Evolutionary conservation across 2,888 invertebrate species (phyloP), one percentile per base, ranked within the genome.

Genomic region (Ectropis crepuscularia): DNA sequence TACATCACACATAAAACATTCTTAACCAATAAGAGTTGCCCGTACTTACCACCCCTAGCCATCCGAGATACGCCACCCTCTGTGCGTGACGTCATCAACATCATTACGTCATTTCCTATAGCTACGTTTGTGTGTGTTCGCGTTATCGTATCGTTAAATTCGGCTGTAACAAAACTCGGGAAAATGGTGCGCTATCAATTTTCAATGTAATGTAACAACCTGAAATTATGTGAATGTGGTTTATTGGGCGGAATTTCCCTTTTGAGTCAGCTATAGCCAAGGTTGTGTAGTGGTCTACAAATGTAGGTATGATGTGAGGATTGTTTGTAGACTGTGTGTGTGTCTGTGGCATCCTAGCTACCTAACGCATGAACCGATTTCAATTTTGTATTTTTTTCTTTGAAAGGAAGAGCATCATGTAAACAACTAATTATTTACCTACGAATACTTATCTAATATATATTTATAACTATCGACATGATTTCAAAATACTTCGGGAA

Each of bases 21-120:
- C 64, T 61, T 47, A 65, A 53, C 64, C 64, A 65, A 65, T 65
- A 60, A 60, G 57, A 61, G 60, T 61, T 57, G 55, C 45, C 47
- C 37, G 9, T 58, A 58, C 60, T 55, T 54, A 47, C 61, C 71
- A 50, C 70, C 66, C 71, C 66, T 60, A 57, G 53, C 60, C n/a
- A 54, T 58, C 48, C 16, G 48, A 48, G 55, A 55, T 60, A 60
- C 57, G 73, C 60, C 77, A 63, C 76, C 77, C 73, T 73, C 72
- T 57, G 68, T 65, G 55, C 60, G 77, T 89, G 88, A 89, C 90
- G 90, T 90, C 88, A 89, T 82, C 75, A 76, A 48, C 64, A 45
- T 64, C 76, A 78, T 64, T 63, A 63, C 63, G 75, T 82, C 83
- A 83, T 76, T 68, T 67, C 68, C 64, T 66, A 77, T 74, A 76